phyloP scores from a whole-genome alignment of 2,113 vertebrate species.

The Falcunculus frontatus region DNA sequence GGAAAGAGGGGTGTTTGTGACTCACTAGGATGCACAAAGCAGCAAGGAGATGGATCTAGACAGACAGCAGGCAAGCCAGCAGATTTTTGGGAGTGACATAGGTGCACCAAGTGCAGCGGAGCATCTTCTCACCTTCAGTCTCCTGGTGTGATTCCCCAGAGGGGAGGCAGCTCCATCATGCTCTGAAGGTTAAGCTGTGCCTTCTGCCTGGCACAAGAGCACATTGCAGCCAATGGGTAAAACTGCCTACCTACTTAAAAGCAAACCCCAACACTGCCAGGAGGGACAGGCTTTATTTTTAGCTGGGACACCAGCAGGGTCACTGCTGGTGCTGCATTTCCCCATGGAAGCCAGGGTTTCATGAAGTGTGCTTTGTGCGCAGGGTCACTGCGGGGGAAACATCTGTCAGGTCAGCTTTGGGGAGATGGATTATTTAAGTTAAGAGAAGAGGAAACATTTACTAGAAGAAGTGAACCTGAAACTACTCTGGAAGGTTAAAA shows the following conservation, averaged over 20 bases:
- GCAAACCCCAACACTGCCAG: constrained; percentile 52
- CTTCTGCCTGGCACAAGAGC: constrained; percentile 38
- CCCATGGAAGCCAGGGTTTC: constrained; percentile 42
- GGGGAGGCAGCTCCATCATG: not conserved
- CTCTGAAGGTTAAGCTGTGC: constrained; percentile 50
- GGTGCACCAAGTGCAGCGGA: not conserved
- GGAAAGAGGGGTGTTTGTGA: not conserved
- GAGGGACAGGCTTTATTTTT: constrained; percentile 63
- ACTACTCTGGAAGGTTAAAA: constrained; percentile 22
- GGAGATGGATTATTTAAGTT: constrained; percentile 53
- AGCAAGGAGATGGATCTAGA: not conserved
- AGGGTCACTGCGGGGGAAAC: constrained; percentile 25
- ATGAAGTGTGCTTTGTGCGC: not conserved
- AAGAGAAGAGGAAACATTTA: constrained; percentile 31
- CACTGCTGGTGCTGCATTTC: constrained; percentile 57
- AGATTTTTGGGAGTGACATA: not conserved
- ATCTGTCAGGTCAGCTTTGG: constrained; percentile 60
- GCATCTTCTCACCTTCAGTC: constrained; percentile 13
- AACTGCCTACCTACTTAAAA: constrained; percentile 59
- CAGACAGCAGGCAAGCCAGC: not conserved
- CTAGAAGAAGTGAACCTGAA: constrained; percentile 33
- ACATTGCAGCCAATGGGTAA: constrained; percentile 18
- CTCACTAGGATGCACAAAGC: not conserved
- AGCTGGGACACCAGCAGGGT: constrained; percentile 56
- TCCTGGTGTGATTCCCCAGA: not conserved